These are phyloP conservation scores for Sardina pilchardus DNA, from an alignment of 2,113 vertebrate genomes.

Conservation along the genomic window DNA sequence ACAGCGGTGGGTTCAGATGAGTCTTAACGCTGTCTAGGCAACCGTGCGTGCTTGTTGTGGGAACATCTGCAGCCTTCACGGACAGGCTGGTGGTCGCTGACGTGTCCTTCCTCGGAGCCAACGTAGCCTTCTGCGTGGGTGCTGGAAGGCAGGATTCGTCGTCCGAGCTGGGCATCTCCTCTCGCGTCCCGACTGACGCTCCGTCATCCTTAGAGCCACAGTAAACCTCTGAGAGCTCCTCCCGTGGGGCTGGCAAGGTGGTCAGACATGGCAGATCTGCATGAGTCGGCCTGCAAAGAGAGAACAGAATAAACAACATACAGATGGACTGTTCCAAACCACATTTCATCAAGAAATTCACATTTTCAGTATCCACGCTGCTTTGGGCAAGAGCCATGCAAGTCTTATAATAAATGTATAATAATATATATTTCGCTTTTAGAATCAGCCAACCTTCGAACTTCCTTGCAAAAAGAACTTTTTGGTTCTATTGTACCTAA, in stretches of 20 bases:
- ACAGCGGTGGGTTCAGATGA: slow-evolving; percentile 19
- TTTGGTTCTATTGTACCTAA: background rate
- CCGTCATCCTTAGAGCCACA: slow-evolving; percentile 61
- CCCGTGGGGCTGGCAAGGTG: slow-evolving; percentile 60
- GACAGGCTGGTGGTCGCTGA: slow-evolving; percentile 33
- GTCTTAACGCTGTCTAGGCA: slow-evolving; percentile 7
- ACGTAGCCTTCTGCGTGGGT: slow-evolving; percentile 19
- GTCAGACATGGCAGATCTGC: slow-evolving; percentile 72
- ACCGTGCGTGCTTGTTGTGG: slow-evolving; percentile 23
- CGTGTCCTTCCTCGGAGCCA: background rate
- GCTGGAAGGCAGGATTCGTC: slow-evolving; percentile 48
- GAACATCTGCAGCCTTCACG: background rate
- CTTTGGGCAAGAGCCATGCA: background rate
- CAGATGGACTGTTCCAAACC: background rate
- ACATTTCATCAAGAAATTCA: background rate
- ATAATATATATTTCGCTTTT: background rate
- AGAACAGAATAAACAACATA: background rate
- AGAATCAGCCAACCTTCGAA: background rate
- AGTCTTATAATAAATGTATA: background rate
- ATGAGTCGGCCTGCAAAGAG: slow-evolving; percentile 74
- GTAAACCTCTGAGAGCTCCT: slow-evolving; percentile 61
- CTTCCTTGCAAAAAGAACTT: background rate
- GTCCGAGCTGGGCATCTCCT: slow-evolving; percentile 63
- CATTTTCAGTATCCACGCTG: background rate
- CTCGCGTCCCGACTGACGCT: slow-evolving; percentile 53